Evolutionary conservation across 2,113 vertebrate species (phyloP).

Genomic region (Hypanus sabinus): DNA sequence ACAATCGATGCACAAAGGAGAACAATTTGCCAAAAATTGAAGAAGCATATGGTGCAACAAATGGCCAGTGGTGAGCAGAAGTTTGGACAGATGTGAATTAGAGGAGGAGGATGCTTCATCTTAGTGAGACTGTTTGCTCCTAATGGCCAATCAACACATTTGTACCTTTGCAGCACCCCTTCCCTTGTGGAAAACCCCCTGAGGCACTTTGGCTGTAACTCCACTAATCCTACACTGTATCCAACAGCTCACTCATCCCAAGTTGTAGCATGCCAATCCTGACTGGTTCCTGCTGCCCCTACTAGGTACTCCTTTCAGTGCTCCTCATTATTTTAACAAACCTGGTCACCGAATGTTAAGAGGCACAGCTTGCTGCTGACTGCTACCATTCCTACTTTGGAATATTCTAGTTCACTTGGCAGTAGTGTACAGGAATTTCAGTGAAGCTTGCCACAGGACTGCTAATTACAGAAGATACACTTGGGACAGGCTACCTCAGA

Average conservation of each 20-base stretch:
- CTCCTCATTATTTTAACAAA: neutral
- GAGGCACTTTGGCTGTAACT: neutral
- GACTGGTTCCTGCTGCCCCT: neutral
- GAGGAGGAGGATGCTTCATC: constrained; percentile 19
- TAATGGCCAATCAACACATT: neutral
- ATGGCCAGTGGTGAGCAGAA: neutral
- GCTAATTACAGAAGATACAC: neutral
- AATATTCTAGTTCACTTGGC: constrained; percentile 1
- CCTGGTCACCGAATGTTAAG: neutral
- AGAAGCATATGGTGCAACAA: constrained; percentile 30
- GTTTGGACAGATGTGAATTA: constrained; percentile 29
- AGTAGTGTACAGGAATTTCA: neutral
- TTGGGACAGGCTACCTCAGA: neutral
- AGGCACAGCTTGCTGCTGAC: neutral
- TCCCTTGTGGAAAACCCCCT: constrained; percentile 19
- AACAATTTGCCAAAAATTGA: constrained; percentile 27
- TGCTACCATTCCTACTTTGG: neutral
- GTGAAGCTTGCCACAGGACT: neutral
- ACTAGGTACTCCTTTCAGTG: neutral
- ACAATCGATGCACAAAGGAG: constrained; percentile 22
- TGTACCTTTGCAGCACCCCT: neutral
- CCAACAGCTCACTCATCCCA: neutral
- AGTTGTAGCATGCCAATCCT: neutral
- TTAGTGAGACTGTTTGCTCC: neutral
- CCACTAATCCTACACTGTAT: neutral